These are phyloP conservation scores for Ophioninae sp. DNA, from an alignment of 2,888 invertebrate genomes.

Conservation along the genomic window DNA sequence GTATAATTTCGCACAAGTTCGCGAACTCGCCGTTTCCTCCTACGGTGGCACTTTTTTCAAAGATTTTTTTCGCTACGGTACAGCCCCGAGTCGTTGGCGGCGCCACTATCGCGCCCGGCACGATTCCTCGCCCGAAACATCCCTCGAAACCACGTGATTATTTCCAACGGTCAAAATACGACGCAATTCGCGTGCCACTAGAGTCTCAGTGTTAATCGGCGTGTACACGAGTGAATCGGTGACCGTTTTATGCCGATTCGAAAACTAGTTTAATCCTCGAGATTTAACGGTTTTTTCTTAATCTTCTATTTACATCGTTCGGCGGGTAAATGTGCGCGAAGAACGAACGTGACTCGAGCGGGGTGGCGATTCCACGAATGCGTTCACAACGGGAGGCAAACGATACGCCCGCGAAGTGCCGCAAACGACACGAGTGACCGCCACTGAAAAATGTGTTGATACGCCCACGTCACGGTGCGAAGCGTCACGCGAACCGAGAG, in stretches of 20 bases:
- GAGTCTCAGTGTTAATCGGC: background rate
- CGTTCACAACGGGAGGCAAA: constrained; percentile 32
- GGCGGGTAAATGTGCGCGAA: constrained; percentile 16
- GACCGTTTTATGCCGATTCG: background rate
- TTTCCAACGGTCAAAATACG: background rate
- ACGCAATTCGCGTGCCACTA: background rate
- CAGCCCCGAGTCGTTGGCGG: background rate
- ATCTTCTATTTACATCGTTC: background rate
- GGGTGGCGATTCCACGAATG: constrained; percentile 5
- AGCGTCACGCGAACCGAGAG: constrained; percentile 51
- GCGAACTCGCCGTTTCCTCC: background rate
- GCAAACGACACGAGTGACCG: constrained; percentile 18
- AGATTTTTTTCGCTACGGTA: background rate
- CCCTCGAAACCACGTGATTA: constrained; percentile 15
- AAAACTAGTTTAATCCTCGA: background rate
- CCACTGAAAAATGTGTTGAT: constrained; percentile 59
- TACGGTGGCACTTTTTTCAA: background rate
- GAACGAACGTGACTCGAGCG: constrained; percentile 8
- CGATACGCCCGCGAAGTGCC: constrained; percentile 52
- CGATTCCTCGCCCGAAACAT: constrained; percentile 25
- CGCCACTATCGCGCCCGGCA: constrained; percentile 12
- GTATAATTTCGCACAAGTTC: background rate
- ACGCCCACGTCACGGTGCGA: constrained; percentile 49
- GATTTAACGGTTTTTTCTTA: background rate
- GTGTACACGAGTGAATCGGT: background rate